Evolutionary conservation across 2,113 vertebrate genomes (phyloP).

Genomic region (Macaca mulatta): DNA sequence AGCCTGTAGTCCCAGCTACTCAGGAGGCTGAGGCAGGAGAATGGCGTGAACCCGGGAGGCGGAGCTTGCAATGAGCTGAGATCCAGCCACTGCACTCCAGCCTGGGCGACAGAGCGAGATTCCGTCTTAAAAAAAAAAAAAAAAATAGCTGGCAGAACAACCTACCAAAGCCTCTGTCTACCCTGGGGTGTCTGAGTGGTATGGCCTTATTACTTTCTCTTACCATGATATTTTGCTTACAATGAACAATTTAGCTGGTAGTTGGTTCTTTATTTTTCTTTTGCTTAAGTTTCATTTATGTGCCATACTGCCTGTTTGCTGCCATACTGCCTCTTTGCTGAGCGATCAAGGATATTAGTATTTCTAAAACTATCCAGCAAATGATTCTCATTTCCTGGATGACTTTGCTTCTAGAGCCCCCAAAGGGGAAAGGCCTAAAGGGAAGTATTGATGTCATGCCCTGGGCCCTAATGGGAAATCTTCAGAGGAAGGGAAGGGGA

Average conservation of each 20-base stretch:
- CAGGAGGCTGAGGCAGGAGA: no score
- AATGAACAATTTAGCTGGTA: conserved; percentile 35
- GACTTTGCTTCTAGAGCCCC: neutral
- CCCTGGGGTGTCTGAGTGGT: conserved; percentile 7
- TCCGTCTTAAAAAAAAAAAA: no score
- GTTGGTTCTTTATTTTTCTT: neutral
- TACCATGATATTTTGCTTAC: conserved; percentile 11
- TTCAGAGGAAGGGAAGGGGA: neutral
- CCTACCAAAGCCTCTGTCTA: neutral
- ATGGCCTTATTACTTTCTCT: neutral
- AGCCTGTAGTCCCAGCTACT: no score
- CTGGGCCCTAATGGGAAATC: neutral
- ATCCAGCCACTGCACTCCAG: no score
- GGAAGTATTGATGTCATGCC: neutral
- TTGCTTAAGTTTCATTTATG: neutral
- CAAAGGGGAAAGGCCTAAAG: conserved; percentile 5
- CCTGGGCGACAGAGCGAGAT: no score
- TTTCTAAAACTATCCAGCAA: conserved; percentile 27
- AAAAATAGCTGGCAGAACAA: conserved; percentile 46
- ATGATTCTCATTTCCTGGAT: neutral
- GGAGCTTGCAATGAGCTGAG: no score
- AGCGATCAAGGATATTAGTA: neutral
- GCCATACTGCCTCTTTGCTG: neutral
- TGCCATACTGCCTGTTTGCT: neutral
- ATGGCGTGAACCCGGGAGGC: no score